phyloP scores from a whole-genome alignment of 2,888 invertebrate genomes.

The Micoletzkya japonica region DNA sequence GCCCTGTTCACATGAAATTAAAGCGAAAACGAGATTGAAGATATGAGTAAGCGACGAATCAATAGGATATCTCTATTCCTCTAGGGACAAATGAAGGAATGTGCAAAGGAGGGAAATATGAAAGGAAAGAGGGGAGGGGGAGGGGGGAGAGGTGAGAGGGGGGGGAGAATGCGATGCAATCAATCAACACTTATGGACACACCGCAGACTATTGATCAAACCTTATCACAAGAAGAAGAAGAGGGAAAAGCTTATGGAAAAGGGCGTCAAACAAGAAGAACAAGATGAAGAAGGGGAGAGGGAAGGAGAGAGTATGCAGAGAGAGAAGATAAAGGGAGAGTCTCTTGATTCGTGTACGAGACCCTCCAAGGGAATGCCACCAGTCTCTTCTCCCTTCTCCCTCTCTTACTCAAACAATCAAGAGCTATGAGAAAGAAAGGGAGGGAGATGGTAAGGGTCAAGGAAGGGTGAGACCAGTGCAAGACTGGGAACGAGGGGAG shows the following conservation, averaged over 20 bases:
- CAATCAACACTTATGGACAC: no score
- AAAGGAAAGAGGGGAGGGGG: not conserved
- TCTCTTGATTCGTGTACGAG: no score
- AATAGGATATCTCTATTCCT: not conserved
- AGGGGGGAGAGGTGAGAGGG: not conserved
- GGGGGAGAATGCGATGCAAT: not conserved
- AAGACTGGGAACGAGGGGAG: slow-evolving; percentile 12
- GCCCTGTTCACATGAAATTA: no score
- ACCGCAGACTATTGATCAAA: no score
- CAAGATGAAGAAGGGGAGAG: not conserved
- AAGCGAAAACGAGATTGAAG: no score
- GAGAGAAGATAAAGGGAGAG: not conserved
- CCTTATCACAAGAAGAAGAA: no score
- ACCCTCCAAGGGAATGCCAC: no score
- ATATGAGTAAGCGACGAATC: not conserved
- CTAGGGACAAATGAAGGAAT: not conserved
- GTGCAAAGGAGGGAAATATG: not conserved
- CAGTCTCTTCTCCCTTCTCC: not conserved
- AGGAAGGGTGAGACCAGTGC: slow-evolving; percentile 1
- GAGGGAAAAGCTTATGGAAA: not conserved
- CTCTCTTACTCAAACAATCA: not conserved
- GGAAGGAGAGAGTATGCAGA: not conserved
- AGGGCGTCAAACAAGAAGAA: not conserved
- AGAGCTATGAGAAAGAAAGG: not conserved
- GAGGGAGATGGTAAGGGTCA: not conserved